A percentile compares a stretch with the other conserved stretches of the same genome.
phyloP scores from a whole-genome alignment of 2,888 invertebrate species.

The Hydrotaea diabolus region DNA sequence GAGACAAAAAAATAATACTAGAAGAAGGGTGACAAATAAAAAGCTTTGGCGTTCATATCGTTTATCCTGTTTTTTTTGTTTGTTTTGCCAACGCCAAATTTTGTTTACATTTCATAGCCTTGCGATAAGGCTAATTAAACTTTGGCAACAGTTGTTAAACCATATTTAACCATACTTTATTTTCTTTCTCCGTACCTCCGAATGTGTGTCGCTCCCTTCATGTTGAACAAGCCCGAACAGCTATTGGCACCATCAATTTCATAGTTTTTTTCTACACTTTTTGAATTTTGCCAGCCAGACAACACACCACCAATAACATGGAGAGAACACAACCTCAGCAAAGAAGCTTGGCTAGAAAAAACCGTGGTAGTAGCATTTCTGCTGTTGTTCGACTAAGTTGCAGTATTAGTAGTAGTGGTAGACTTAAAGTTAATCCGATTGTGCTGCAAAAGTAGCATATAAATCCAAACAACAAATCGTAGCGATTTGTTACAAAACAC shows the following conservation, averaged over 20 bases:
- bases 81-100: not conserved
- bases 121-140: conserved; percentile 59
- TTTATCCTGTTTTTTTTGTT: too few relatives aligned
- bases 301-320: conserved; percentile 35
- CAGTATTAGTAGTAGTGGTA: conserved; percentile 25
- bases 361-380: conserved; percentile 40
- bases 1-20: too few relatives aligned
- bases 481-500: conserved; percentile 61
- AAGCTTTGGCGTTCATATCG: too few relatives aligned
- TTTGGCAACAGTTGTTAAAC: conserved; percentile 64
- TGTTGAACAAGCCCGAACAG: not conserved
- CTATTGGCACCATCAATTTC: conserved; percentile 17
- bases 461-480: conserved; percentile 66
- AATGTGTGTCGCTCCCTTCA: too few relatives aligned
- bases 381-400: conserved; percentile 1
- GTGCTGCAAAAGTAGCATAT: conserved; percentile 48
- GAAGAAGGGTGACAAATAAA: too few relatives aligned
- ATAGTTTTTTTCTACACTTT: not conserved
- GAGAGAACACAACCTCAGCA: too few relatives aligned
- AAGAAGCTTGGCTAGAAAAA: conserved; percentile 33
- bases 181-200: conserved; percentile 4
- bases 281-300: not conserved
- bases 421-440: conserved; percentile 64
- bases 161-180: conserved; percentile 49
- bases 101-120: conserved; percentile 1